Base-by-base conservation (phyloP, 2,888 invertebrate species). In the Lissonota sp. region DNA sequence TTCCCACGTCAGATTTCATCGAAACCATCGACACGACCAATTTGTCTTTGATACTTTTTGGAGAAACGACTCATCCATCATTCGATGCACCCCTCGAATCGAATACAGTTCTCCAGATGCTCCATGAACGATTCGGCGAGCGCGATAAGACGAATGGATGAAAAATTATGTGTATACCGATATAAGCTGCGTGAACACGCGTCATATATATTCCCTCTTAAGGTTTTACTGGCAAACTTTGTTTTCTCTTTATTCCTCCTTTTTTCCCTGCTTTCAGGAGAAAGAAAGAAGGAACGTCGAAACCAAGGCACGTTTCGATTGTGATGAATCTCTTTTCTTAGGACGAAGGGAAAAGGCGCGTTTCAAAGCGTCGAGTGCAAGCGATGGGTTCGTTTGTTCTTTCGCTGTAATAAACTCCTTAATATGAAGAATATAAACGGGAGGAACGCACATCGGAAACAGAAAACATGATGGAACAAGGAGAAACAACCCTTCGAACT, bases 311-410 rank as follows among this genome's bases (percentile, higher is more conserved):
- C 58, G 44, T 49, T 26, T 51, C 40, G 26, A 26, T 26, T 3
- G 51, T 67, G 66, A 67, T 74, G 14, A 49, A 66, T 67, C 51
- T 67, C 12, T 75, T 60, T 67, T 74, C 14, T 51, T 40, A 51
- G 26, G 44, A 55, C 39, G 44, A 12, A n/a, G 16, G 37, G 5
- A 26, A 57, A 37, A 57, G 57, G 8, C 37, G n/a, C n/a, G n/a
- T n/a, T n/a, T n/a, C n/a, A n/a, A n/a, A n/a, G n/a, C 39, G 6
- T 6, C 5, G 44, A 6, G 46, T 4, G 46, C 6, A 57, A 42
- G 14, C 55, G 67, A 55, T 42, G 40, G 67, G n/a, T 55, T 55
- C 16, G 16, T 55, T 67, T 53, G 5, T 14, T 42, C 5, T 40
- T 2, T n/a, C 40, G 6, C 5, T n/a, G 10, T 64, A 46, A 1